Evolutionary conservation across 2,888 invertebrate species (phyloP), one percentile per base, ranked within the genome.

Genomic region (Caenorhabditis panamensis): DNA sequence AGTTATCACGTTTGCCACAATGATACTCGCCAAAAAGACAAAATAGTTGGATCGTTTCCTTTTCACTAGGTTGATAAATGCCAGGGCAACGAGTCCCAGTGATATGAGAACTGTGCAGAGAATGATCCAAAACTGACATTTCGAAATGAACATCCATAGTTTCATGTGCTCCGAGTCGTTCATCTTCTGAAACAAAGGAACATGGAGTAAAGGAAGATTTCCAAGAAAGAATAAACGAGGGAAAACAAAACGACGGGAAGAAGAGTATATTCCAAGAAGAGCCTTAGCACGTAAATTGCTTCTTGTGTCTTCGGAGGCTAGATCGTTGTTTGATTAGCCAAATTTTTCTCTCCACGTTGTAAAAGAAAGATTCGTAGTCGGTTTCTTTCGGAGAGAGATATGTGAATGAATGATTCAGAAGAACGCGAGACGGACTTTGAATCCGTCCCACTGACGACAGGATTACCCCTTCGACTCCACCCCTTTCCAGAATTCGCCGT

Each of bases 41-140:
- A 86, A 88, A 63, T 89, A 89, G 51, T 89, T 82, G 54, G 88
- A 87, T 26, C 85, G 53, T 47, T 81, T 79, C 41, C 83, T 51
- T 44, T 68, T 58, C 0, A 82, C 37, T 9, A 84, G 51, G 41
- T 73, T 82, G 51, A 44, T 36, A 22, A 82, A 36, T 2, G 83
- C 80, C 51, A 64, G 66, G n/a, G 73, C 54, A 20, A 82, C 77
- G 22, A 84, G 72, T 11, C 76, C n/a, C 18, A 84, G 37, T 1
- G 84, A 84, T 5, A 84, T 41, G 53, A 79, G 22, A 11, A 78
- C 79, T 11, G 82, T 78, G 64, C 66, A 44, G 11, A 81, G 71
- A 18, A 84, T 82, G 31, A 84, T 77, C 84, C 83, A 83, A 58
- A 81, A 81, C 58, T 84, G 84, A 44, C 81, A 79, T 47, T 71